Evolutionary conservation across 2,888 invertebrate species (phyloP), one percentile per base, ranked within the genome.

Genomic region (Chironomus tentans): DNA sequence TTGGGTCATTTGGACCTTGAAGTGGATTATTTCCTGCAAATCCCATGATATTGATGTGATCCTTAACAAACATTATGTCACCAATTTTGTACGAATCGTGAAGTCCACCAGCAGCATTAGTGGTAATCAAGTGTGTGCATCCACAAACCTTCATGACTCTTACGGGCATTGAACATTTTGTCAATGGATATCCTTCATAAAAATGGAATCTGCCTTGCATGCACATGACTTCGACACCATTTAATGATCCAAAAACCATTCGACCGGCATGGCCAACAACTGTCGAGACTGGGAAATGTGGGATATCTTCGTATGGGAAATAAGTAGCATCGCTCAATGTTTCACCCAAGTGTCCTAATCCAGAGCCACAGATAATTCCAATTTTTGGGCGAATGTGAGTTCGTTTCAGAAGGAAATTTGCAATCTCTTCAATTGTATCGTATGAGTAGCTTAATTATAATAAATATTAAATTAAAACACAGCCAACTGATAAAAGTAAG

Each of bases 151-250:
- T 97, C 96, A 99, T 97, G 18, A 99, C 95, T 77, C 98, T 88
- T 1, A 99, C 92, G 1, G 98, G 98, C 88, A 98, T 91, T 4
- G 95, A 91, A 80, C 95, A 95, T 87, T 94, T 94, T 89, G 94
- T 93, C 50, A 95, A 85, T 0, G 95, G 92, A 83, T 98, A 97
- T 62, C 98, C 98, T 84, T 99, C 98, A 83, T 98, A 99, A 80
- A 94, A 92, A 83, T 99, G 98, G 84, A 98, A 96, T 75, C 98
- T 87, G 15, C 98, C 99, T 84, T 98, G 96, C 95, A 99, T 97
- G 80, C 96, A 95, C 80, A 98, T 92, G 0, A 97, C 92, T 0
- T 91, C 89, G 3, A 94, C 89, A 7, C 90, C 92, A 12, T 89
- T 86, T 46, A 98, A 85, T 70, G 87, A 87, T 0, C 99, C 98